phyloP scores from a whole-genome alignment of 2,888 invertebrate genomes.

The Graphium colonna region DNA sequence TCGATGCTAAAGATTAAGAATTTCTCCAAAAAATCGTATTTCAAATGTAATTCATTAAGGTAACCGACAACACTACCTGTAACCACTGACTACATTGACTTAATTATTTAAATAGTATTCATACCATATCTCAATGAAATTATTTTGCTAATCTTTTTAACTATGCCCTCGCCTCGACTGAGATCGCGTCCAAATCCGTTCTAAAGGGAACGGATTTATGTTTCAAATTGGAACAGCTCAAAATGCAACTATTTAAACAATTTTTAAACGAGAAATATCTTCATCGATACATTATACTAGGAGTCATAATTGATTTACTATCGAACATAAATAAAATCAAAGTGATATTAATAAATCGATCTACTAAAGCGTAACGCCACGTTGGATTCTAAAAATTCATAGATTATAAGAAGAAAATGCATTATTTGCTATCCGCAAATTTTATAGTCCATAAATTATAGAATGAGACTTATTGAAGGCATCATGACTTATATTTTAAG shows the following conservation, averaged over 20 bases:
- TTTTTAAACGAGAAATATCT: neutral
- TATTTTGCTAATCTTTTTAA: conserved; percentile 60
- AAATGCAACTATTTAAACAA: conserved; percentile 7
- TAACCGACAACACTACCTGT: conserved; percentile 72
- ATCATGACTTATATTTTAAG: too few relatives aligned
- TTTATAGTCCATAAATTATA: neutral
- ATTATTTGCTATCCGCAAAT: neutral
- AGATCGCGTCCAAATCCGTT: conserved; percentile 36
- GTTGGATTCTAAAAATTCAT: conserved; percentile 23
- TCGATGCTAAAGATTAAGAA: conserved; percentile 47
- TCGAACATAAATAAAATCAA: conserved; percentile 5
- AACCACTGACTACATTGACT: conserved; percentile 76
- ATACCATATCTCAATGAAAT: conserved; percentile 57
- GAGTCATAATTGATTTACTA: conserved; percentile 4
- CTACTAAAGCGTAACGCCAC: conserved; percentile 20
- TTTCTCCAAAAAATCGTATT: conserved; percentile 46
- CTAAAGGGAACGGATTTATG: conserved; percentile 23
- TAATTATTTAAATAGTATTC: conserved; percentile 68
- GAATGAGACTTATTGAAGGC: too few relatives aligned
- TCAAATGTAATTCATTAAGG: conserved; percentile 54
- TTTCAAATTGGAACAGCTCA: conserved; percentile 15
- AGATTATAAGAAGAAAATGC: neutral
- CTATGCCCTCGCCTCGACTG: conserved; percentile 50
- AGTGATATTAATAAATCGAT: conserved; percentile 1
- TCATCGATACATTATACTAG: conserved; percentile 1